A percentile compares a stretch with the other conserved stretches of the same genome.
These are phyloP conservation scores for Latheticus oryzae DNA, from an alignment of 2,888 invertebrate species.

Conservation along the genomic window DNA sequence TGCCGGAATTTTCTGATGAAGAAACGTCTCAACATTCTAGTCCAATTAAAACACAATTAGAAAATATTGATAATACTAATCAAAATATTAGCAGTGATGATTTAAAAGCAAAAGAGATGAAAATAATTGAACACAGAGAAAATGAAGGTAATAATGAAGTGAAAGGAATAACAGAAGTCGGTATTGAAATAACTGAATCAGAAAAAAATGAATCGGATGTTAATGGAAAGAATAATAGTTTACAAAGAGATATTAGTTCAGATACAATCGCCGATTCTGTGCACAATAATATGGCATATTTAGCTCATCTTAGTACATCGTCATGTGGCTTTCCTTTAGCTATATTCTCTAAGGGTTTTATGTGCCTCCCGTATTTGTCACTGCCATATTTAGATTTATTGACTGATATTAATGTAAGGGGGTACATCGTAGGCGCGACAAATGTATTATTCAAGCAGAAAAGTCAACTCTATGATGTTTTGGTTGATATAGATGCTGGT, in stretches of 20 bases:
- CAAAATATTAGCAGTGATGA: slow-evolving; percentile 27
- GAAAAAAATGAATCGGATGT: slow-evolving; percentile 42
- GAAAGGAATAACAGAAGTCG: slow-evolving; percentile 54
- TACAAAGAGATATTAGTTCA: slow-evolving; percentile 79
- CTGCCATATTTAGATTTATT: slow-evolving; percentile 94
- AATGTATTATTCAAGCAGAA: slow-evolving; percentile 98
- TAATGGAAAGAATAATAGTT: slow-evolving; percentile 64
- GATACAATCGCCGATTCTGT: slow-evolving; percentile 72
- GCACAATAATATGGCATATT: slow-evolving; percentile 72
- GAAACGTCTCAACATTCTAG: slow-evolving; percentile 60
- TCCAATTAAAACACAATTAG: slow-evolving; percentile 46
- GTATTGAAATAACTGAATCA: slow-evolving; percentile 62
- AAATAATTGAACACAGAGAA: slow-evolving; percentile 39
- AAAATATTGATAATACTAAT: slow-evolving; percentile 36
- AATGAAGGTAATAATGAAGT: slow-evolving; percentile 49
- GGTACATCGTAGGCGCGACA: slow-evolving; percentile 95
- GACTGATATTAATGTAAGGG: slow-evolving; percentile 86
- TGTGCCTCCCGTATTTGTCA: slow-evolving; percentile 96
- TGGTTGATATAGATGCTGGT: slow-evolving; percentile 89
- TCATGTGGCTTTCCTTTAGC: slow-evolving; percentile 85
- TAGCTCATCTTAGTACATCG: slow-evolving; percentile 75
- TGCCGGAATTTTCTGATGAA: slow-evolving; percentile 73
- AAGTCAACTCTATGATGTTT: slow-evolving; percentile 89
- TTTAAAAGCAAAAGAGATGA: slow-evolving; percentile 29
- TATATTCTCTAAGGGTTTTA: slow-evolving; percentile 89